These are phyloP conservation scores for Molossus molossus DNA, from an alignment of 2,797 vertebrate species.

Conservation along the genomic window DNA sequence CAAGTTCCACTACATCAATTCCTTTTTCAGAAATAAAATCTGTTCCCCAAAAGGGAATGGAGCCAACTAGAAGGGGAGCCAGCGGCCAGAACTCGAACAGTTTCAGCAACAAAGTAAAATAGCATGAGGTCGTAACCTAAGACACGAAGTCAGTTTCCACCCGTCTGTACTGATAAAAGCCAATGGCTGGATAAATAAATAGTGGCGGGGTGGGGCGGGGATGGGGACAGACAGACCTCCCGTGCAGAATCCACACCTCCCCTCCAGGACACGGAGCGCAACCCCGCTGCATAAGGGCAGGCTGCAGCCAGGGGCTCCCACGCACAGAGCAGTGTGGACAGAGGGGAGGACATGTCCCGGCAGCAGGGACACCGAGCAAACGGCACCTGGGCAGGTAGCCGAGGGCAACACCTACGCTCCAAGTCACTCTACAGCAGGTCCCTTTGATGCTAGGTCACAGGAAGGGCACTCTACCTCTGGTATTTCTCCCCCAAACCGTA, in stretches of 20 bases:
- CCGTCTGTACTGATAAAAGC: background rate
- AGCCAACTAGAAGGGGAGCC: background rate
- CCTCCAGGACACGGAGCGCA: background rate
- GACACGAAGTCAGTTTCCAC: background rate
- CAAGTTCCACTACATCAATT: background rate
- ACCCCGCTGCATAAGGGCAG: background rate
- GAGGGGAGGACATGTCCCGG: fast-evolving
- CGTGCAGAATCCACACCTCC: background rate
- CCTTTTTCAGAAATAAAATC: background rate
- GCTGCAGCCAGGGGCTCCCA: background rate
- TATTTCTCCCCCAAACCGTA: background rate
- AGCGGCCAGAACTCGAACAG: background rate
- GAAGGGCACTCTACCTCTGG: background rate
- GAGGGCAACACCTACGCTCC: background rate
- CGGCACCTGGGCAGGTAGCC: background rate
- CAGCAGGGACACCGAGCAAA: background rate
- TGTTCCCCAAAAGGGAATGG: background rate
- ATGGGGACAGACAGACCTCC: background rate
- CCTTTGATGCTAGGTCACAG: background rate
- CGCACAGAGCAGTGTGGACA: background rate
- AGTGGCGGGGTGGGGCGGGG: background rate
- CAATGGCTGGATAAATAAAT: conserved; percentile 6
- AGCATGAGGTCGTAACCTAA: background rate
- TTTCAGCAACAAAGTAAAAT: background rate
- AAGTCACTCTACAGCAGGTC: background rate